Base-by-base conservation (phyloP, 2,888 invertebrate genomes). In the Andrena camellia region DNA sequence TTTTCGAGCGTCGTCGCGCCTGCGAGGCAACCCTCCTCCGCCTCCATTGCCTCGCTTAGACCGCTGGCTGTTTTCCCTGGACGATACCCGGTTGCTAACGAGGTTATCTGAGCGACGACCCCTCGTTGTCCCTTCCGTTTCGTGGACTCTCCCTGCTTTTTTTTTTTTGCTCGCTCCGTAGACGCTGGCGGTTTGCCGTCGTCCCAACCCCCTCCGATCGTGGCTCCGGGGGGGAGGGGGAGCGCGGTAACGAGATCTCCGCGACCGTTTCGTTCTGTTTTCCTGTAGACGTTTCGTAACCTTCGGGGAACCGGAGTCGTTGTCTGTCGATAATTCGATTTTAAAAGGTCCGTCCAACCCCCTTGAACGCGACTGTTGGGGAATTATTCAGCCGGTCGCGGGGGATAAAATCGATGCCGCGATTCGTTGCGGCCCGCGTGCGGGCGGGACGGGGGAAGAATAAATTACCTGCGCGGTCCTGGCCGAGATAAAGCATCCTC, bases 401-500 rank as follows among this genome's bases (percentile, higher is more conserved):
- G n/a, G 23, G 17, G 33, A 64, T 67, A 69, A 62, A 62, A 67
- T 71, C 54, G 29, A 48, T 62, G 48, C 50, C 17, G 26, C 66
- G 57, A 52, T n/a, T 8, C 17, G 20, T 17, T 29, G 54, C n/a
- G 66, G 60, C 6, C 67, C 10, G 52, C 60, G 31, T 48, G 74
- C 31, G 26, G 33, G 48, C 23, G 70, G 29, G 50, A n/a, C 66
- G 1, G 29, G 23, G 54, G 29, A n/a, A 48, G 81, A 81, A 83
- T 81, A 81, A 81, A 83, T 83, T 72, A 73, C 52, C n/a, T 8
- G 52, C 42, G 71, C 31, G 26, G 48, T 31, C 7, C 10, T 26
- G 48, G 50, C 54, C 33, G 70, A 78, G 78, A 85, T 84, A 84
- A 76, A 83, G 71, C 23, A 62, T 75, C 74, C 57, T 42, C 60